These are phyloP conservation scores for Cyclophora albipunctata DNA, from an alignment of 2,888 invertebrate species.

Conservation along the genomic window DNA sequence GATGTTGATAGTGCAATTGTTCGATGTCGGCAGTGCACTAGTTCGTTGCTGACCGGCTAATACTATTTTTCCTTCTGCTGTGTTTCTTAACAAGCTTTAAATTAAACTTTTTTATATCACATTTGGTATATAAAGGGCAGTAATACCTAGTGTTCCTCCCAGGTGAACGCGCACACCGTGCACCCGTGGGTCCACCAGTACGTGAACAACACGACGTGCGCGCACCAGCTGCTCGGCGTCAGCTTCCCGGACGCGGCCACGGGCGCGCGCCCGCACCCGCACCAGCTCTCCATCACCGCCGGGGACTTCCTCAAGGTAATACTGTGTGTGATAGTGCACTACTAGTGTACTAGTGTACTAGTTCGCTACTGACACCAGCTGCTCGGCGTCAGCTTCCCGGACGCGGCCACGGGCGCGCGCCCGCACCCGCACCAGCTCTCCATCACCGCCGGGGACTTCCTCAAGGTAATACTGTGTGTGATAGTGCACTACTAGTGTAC, in stretches of 20 bases:
- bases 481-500: too few relatives aligned
- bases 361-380: slow-evolving; percentile 78
- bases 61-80: too few relatives aligned
- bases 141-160: slow-evolving; percentile 37
- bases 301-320: slow-evolving; percentile 95
- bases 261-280: slow-evolving; percentile 34
- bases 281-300: slow-evolving; percentile 94
- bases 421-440: slow-evolving; percentile 80
- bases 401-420: slow-evolving; percentile 63
- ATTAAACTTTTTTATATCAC: too few relatives aligned
- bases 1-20: too few relatives aligned
- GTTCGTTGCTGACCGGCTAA: too few relatives aligned
- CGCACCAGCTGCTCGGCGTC: slow-evolving; percentile 86
- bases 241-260: slow-evolving; percentile 87
- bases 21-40: too few relatives aligned
- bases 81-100: too few relatives aligned
- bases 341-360: too few relatives aligned
- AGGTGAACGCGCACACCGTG: slow-evolving; percentile 84
- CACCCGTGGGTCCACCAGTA: slow-evolving; percentile 98
- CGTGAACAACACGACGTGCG: slow-evolving; percentile 88
- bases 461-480: slow-evolving; percentile 78
- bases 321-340: neutral
- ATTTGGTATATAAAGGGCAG: too few relatives aligned
- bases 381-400: slow-evolving; percentile 87
- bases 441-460: slow-evolving; percentile 98